Base-by-base conservation (phyloP, 2,797 vertebrate genomes). In the Coregonus sp. region DNA sequence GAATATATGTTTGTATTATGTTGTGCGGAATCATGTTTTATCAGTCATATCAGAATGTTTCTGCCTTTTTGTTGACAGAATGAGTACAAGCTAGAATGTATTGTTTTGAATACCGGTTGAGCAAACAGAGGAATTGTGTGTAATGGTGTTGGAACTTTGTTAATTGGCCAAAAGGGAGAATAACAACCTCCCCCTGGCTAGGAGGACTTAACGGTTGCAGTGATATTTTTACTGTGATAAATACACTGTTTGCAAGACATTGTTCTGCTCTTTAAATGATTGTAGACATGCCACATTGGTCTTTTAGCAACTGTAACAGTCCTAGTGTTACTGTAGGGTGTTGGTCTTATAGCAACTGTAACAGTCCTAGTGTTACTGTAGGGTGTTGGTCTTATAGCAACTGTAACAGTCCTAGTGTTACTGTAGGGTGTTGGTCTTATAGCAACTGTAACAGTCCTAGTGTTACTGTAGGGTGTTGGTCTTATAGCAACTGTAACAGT, bases 11-110 rank as follows among this genome's bases (percentile, higher is more conserved):
- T 59, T 59, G 54, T 59, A 18, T 59, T 59, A 73, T 47, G 4
- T 61, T 73, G 3, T 79, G 31, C 33, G 15, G 65, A 63, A 6
- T 25, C 12, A 78, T 59, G 56, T 20, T n/a, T 59, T 59, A 20
- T 59, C n/a, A 59, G 20, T 59, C 56, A 20, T 7, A 20, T 59
- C 69, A 9, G 0, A 54, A 7, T 51, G 50, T 81, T 12, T 75
- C 56, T 40, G 52, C 72, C 51, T 76, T 33, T 31, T 31, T 31
- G 31, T 31, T 31, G 31, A 31, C 4, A 4, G 15, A 16, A 56
- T 16, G 12, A 16, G 1, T 78, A 9, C 76, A 76, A 75, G 83
- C 73, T 85, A 81, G 76, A 87, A 88, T 90, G 86, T 89, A 79
- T 70, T 56, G 35, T 75, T 83, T 86, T 77, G 67, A 37, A 67